These are phyloP conservation scores for Megamerina dolium DNA, from an alignment of 2,888 invertebrate species.

Conservation along the genomic window DNA sequence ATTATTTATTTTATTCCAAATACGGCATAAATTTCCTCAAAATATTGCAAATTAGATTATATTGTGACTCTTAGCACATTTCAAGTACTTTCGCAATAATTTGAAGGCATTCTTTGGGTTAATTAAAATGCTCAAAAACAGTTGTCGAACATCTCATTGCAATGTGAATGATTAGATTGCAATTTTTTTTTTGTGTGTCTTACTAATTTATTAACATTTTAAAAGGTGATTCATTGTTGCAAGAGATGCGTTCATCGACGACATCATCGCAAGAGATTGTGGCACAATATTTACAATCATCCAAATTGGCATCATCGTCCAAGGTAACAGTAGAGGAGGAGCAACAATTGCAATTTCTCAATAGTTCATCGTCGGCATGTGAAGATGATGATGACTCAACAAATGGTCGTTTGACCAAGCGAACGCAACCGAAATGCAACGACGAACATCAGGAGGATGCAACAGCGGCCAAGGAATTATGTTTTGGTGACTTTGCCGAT, in stretches of 20 bases:
- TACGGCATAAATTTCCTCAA: no score
- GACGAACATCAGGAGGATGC: not conserved
- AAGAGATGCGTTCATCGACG: not conserved
- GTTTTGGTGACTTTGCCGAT: conserved; percentile 17
- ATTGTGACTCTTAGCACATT: no score
- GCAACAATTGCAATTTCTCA: conserved; percentile 35
- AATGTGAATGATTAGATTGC: not conserved
- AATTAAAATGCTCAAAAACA: no score
- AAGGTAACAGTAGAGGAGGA: conserved; percentile 21
- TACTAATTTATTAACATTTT: not conserved
- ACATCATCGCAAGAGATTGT: conserved; percentile 27
- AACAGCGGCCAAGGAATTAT: conserved; percentile 10
- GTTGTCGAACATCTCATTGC: no score
- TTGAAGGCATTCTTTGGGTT: no score
- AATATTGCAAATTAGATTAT: no score
- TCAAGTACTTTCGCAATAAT: no score
- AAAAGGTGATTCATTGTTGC: conserved; percentile 14
- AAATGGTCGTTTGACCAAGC: conserved; percentile 5
- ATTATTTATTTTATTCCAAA: no score
- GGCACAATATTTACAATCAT: conserved; percentile 27
- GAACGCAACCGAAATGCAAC: not conserved
- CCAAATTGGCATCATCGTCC: not conserved
- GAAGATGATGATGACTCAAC: conserved; percentile 33
- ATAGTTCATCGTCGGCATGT: conserved; percentile 38
- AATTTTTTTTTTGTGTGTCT: not conserved